Evolutionary conservation across 2,113 vertebrate genomes (phyloP).

Genomic region (Spizaetus ornatus): DNA sequence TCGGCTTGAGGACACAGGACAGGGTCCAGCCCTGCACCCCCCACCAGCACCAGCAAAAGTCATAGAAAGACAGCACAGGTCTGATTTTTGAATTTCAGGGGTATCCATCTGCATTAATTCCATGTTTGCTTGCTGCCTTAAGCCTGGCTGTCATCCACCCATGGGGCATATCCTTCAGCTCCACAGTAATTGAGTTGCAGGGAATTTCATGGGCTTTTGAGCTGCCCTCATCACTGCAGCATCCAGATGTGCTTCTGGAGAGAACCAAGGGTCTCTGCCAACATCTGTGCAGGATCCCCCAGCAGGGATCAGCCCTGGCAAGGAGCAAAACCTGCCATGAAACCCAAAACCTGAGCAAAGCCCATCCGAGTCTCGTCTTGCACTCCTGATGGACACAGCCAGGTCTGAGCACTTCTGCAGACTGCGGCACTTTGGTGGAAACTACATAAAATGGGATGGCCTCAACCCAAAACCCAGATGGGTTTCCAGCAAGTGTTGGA

Average conservation of each 20-base stretch:
- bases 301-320: fast-evolving
- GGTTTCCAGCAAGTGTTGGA: background rate
- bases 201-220: background rate
- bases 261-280: background rate
- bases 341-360: background rate
- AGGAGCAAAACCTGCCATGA: background rate
- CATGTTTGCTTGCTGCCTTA: background rate
- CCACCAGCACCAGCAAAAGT: background rate
- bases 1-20: background rate
- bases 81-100: background rate
- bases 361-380: background rate
- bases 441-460: fast-evolving
- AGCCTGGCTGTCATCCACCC: background rate
- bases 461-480: background rate
- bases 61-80: background rate
- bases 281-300: background rate
- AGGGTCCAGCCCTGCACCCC: fast-evolving
- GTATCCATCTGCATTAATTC: background rate
- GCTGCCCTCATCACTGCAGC: background rate
- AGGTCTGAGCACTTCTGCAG: background rate
- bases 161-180: fast-evolving
- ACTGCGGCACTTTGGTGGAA: fast-evolving
- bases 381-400: fast-evolving
- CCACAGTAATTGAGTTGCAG: fast-evolving
- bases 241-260: background rate